Conservation (phyloP, 2,113 vertebrate species). For the Eurypyga helias region DNA sequence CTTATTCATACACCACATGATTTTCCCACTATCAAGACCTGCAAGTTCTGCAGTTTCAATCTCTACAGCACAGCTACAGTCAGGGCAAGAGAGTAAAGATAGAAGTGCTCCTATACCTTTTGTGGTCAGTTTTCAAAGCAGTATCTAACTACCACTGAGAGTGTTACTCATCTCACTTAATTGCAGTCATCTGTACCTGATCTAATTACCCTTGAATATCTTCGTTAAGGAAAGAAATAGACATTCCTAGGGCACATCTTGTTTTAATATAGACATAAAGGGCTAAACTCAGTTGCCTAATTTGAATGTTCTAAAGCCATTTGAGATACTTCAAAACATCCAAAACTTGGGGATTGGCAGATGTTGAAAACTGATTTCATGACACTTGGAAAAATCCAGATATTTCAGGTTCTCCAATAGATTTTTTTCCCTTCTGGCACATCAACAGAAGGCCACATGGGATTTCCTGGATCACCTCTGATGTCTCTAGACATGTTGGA, state of each 20-base stretch:
- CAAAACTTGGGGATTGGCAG: not conserved
- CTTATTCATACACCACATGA: not conserved
- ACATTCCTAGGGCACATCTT: not conserved
- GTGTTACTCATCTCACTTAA: not conserved
- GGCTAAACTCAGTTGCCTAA: not conserved
- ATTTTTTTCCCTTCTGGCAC: not conserved
- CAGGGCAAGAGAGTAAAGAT: not conserved
- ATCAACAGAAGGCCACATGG: not conserved
- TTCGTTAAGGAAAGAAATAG: not conserved
- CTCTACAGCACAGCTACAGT: not conserved
- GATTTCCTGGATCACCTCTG: not conserved
- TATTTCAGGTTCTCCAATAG: not conserved
- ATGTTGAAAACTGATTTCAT: not conserved
- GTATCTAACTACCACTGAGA: not conserved
- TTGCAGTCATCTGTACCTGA: not conserved
- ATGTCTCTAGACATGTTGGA: not conserved
- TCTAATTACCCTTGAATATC: not conserved
- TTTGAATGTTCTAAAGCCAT: not conserved
- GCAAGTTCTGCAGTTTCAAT: not conserved
- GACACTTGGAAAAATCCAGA: rapidly evolving
- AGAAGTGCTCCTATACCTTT: not conserved
- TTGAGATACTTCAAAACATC: not conserved
- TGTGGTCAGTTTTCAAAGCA: not conserved
- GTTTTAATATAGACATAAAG: not conserved
- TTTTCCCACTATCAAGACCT: not conserved